A percentile compares a stretch with the other conserved stretches of the same genome.
Conservation (phyloP, 2,888 invertebrate species). For the Plutella xylostella region DNA sequence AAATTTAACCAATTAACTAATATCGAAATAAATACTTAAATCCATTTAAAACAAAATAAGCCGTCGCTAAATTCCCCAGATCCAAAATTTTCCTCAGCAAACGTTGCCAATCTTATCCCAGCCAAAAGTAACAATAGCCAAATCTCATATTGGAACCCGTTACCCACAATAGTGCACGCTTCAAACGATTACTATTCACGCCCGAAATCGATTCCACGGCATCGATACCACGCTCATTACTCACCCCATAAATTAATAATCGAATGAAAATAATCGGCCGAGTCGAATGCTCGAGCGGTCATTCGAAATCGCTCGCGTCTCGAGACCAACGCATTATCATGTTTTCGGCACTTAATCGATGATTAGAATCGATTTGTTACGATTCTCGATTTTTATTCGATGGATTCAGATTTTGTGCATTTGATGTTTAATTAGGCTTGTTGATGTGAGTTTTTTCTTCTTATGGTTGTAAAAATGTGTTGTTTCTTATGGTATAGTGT, state of each 20-base stretch:
- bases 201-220: slow-evolving; percentile 42
- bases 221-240: slow-evolving; percentile 52
- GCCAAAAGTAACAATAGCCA: too few relatives aligned
- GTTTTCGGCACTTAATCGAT: slow-evolving; percentile 13
- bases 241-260: slow-evolving; percentile 64
- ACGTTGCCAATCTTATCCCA: too few relatives aligned
- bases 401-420: neutral
- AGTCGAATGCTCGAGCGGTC: slow-evolving; percentile 53
- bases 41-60: too few relatives aligned
- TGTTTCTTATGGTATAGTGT: too few relatives aligned
- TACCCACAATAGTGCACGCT: slow-evolving; percentile 4
- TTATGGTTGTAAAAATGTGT: too few relatives aligned
- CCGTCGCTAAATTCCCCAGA: too few relatives aligned
- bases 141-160: neutral
- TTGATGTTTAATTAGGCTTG: slow-evolving; percentile 3
- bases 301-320: slow-evolving; percentile 33
- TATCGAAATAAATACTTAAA: too few relatives aligned
- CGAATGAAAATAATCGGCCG: slow-evolving; percentile 62
- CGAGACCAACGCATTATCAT: slow-evolving; percentile 2
- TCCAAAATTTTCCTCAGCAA: too few relatives aligned
- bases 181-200: slow-evolving; percentile 22
- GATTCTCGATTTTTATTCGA: slow-evolving; percentile 19
- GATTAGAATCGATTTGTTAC: slow-evolving; percentile 44
- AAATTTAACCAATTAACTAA: too few relatives aligned
- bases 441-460: too few relatives aligned